phyloP scores from a whole-genome alignment of 2,797 vertebrate species.

The Falco rusticolus region DNA sequence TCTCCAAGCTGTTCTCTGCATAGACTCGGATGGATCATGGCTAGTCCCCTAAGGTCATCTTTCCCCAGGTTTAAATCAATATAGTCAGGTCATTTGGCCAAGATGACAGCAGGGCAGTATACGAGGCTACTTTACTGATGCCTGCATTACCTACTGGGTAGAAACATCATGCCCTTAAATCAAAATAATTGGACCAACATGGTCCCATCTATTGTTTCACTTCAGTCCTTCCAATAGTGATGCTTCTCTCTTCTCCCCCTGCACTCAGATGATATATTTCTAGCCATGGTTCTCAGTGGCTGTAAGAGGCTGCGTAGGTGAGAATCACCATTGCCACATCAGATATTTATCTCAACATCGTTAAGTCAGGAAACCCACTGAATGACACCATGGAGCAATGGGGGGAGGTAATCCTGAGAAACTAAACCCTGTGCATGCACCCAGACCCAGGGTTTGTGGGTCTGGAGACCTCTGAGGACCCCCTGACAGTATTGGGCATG shows the following conservation, averaged over 20 bases:
- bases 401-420: too few species aligned
- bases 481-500: too few species aligned
- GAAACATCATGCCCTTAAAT: not conserved
- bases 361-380: too few species aligned
- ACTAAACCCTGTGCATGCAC: too few species aligned
- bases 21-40: not conserved
- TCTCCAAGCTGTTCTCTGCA: not conserved
- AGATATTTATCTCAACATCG: too few species aligned
- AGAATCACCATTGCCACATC: too few species aligned
- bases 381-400: too few species aligned
- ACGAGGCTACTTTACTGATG: too few species aligned
- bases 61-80: not conserved
- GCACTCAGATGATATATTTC: not conserved
- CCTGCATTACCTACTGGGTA: not conserved
- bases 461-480: too few species aligned
- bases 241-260: not conserved
- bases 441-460: too few species aligned
- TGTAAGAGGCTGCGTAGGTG: too few species aligned
- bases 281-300: not conserved
- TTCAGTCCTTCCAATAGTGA: not conserved
- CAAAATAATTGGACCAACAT: not conserved
- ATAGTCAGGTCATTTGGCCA: not conserved
- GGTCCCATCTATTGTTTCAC: not conserved
- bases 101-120: not conserved
- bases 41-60: not conserved